Percentiles rank a stretch among this genome's conserved stretches.
phyloP scores from a whole-genome alignment of 2,888 invertebrate genomes.

The Nineta flava region DNA sequence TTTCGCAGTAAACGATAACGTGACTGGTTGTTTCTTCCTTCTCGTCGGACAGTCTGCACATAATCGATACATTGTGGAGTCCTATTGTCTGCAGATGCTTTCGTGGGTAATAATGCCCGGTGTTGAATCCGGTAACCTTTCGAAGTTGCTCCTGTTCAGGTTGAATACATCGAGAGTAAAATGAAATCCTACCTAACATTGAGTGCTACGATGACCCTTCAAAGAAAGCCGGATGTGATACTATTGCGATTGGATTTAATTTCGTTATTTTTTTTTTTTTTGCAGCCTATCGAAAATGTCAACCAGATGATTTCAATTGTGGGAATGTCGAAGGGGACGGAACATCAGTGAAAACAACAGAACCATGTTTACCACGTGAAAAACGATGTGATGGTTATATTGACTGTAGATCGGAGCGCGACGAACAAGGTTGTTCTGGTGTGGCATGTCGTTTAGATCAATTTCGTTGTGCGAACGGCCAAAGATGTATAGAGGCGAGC shows the following conservation, averaged over 20 bases:
- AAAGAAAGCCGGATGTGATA: too few species aligned
- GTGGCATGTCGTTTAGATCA: constrained; percentile 65
- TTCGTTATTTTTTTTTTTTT: neutral
- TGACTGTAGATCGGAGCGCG: constrained; percentile 72
- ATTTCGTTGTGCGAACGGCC: constrained; percentile 67
- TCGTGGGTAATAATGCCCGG: too few species aligned
- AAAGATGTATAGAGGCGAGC: constrained; percentile 61
- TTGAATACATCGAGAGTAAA: too few species aligned
- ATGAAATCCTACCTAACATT: too few species aligned
- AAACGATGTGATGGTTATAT: constrained; percentile 82
- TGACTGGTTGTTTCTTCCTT: too few species aligned
- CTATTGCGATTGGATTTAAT: neutral
- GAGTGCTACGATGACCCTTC: too few species aligned
- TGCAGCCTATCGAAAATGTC: constrained; percentile 74
- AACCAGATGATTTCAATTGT: constrained; percentile 76
- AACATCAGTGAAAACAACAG: constrained; percentile 30
- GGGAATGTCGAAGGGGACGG: constrained; percentile 31
- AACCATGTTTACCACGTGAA: constrained; percentile 73
- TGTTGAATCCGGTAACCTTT: too few species aligned
- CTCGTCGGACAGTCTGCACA: too few species aligned
- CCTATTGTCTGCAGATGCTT: too few species aligned
- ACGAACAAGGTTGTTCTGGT: constrained; percentile 62
- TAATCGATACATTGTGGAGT: too few species aligned
- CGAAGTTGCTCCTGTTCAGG: too few species aligned
- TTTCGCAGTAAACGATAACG: too few species aligned